phyloP scores from a whole-genome alignment of 2,113 vertebrate genomes.

The Cynopterus brachyotis region DNA sequence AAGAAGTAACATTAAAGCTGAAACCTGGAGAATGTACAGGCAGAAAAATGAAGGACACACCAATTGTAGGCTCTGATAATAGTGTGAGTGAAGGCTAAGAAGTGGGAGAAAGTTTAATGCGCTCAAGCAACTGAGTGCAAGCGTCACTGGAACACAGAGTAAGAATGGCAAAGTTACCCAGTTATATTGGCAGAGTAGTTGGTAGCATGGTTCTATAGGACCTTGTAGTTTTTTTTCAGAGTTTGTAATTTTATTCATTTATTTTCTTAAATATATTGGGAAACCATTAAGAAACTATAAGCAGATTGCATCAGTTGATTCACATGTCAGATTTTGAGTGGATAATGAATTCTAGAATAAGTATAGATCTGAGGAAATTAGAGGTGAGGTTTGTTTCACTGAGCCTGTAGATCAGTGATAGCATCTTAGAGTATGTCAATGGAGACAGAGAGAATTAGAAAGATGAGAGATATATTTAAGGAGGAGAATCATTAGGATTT shows the following conservation, averaged over 20 bases:
- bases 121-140: not conserved
- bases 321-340: not conserved
- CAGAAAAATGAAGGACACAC: too few relatives aligned
- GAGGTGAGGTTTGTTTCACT: too few relatives aligned
- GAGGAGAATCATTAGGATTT: not conserved
- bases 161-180: not conserved
- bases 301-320: not conserved
- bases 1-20: too few relatives aligned
- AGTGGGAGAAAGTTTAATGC: not conserved
- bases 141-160: not conserved
- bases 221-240: not conserved
- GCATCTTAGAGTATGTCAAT: not conserved
- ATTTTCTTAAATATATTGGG: not conserved
- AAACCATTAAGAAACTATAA: not conserved
- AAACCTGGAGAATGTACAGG: too few relatives aligned
- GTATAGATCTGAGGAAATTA: not conserved
- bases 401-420: not conserved
- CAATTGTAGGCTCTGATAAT: too few relatives aligned
- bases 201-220: not conserved
- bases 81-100: too few relatives aligned
- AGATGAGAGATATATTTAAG: not conserved
- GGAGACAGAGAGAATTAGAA: not conserved
- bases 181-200: not conserved
- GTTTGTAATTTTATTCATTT: not conserved
- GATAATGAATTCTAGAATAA: not conserved